Base-by-base conservation (phyloP, 2,888 invertebrate genomes). In the Eupeodes luniger region DNA sequence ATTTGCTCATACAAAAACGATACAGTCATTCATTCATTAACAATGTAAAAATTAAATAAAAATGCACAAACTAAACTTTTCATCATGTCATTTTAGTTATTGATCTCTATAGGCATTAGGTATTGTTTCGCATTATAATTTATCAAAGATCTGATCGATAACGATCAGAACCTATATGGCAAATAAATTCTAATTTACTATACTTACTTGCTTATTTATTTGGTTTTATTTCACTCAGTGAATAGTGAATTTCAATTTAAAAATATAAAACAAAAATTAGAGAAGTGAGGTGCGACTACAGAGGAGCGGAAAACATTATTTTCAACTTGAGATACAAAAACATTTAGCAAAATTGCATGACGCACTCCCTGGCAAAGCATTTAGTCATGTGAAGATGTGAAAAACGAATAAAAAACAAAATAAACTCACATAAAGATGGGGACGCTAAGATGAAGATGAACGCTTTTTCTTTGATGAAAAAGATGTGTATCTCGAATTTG, bases 311-410 rank as follows among this genome's bases (percentile, higher is more conserved):
- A 62, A 64, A 53, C 62, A 51, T 76, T 78, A 66, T 66, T 78
- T 75, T 66, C 51, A 55, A 80, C 70, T 59, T 53, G 59, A 79
- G 51, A 59, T 64, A 69, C 34, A 64, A 77, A 27, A 77, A 72
- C 55, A 85, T 74, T 69, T 70, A 70, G 75, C 80, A 86, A 72
- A 87, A 84, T 80, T 81, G 81, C 81, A 88, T 88, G 88, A 88
- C 85, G 84, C 84, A 88, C 85, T 77, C 78, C 53, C 76, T 74
- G 64, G 69, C 84, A 81, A 74, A 81, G 78, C 82, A 82, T 78
- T 82, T 81, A 69, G 82, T 78, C 82, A 85, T 81, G 74, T 77
- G 81, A 81, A 81, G 79, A 79, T 69, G 47, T 49, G 53, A 80
- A 69, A 40, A 57, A 64, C 19, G 59, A 19, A 70, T 5, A 9